Percentiles rank a stretch among this genome's conserved stretches.
phyloP scores from a whole-genome alignment of 2,888 invertebrate genomes.

The Callimorpha dominula region DNA sequence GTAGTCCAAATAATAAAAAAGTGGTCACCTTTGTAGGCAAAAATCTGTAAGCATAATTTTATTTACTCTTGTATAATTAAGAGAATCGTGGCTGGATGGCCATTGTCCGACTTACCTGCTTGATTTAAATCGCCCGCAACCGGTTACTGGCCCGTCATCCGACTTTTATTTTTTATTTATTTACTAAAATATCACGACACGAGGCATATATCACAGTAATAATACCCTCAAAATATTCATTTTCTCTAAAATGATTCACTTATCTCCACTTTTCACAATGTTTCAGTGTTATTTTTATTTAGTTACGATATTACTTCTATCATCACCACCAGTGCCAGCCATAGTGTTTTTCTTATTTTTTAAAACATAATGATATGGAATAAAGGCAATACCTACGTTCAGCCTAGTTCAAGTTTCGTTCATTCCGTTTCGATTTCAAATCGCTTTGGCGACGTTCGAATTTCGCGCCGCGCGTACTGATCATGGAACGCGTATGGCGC shows the following conservation, averaged over 20 bases:
- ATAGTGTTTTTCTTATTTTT: conserved; percentile 37
- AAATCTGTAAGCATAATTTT: conserved; percentile 55
- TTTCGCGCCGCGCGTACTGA: conserved; percentile 73
- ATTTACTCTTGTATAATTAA: conserved; percentile 83
- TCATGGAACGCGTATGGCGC: conserved; percentile 73
- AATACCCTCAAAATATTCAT: conserved; percentile 46
- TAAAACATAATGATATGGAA: conserved; percentile 28
- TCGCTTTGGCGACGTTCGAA: conserved; percentile 60
- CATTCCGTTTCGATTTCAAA: conserved; percentile 62
- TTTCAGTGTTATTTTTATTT: conserved; percentile 21
- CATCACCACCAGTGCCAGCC: conserved; percentile 27
- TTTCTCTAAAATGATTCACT: conserved; percentile 32
- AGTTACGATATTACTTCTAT: conserved; percentile 6
- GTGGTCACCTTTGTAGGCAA: conserved; percentile 43
- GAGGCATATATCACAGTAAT: conserved; percentile 64
- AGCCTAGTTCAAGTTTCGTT: conserved; percentile 50
- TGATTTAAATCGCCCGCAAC: conserved; percentile 76
- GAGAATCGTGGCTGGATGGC: conserved; percentile 78
- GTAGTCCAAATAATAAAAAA: conserved; percentile 26
- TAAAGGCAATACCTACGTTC: conserved; percentile 55
- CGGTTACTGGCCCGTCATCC: conserved; percentile 72
- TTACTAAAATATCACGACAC: conserved; percentile 72
- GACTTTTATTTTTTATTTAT: conserved; percentile 76
- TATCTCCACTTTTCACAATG: conserved; percentile 44
- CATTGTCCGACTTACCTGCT: conserved; percentile 82